Conservation (phyloP, 1,140 invertebrate species). For the Lepidurus arcticus region DNA sequence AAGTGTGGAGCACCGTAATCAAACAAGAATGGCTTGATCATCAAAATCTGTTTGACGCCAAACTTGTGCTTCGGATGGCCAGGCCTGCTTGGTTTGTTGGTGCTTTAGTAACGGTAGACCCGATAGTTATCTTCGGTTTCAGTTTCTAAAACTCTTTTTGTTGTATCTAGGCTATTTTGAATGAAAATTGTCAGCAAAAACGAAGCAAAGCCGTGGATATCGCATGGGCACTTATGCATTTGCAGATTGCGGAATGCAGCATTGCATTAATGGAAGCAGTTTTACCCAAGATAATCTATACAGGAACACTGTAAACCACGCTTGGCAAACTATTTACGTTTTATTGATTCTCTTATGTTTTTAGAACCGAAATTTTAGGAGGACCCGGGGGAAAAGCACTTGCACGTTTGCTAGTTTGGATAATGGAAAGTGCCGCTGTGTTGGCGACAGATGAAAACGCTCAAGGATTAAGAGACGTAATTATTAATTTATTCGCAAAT, state of each 20-base stretch:
- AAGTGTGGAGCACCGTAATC: neutral
- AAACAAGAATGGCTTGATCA: neutral
- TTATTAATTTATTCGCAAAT: neutral
- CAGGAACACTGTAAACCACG: neutral
- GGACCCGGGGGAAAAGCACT: neutral
- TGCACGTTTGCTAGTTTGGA: neutral
- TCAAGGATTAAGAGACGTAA: neutral
- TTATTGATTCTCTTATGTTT: neutral
- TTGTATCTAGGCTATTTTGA: neutral
- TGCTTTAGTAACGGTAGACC: neutral
- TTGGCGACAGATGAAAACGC: neutral
- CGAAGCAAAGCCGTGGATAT: slow-evolving; percentile 1
- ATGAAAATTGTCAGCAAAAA: slow-evolving; percentile 5
- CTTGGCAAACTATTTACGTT: neutral
- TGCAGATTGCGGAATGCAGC: neutral
- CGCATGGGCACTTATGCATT: slow-evolving; percentile 12
- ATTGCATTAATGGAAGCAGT: slow-evolving; percentile 1
- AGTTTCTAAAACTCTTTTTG: neutral
- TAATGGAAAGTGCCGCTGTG: neutral
- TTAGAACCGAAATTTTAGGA: neutral
- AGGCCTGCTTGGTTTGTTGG: neutral
- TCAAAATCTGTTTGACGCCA: neutral
- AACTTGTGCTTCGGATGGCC: neutral
- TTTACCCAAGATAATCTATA: neutral
- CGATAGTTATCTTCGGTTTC: neutral